Evolutionary conservation across 2,888 invertebrate genomes (phyloP), one percentile per base, ranked within the genome.

Genomic region (Chrysina gloriosa): DNA sequence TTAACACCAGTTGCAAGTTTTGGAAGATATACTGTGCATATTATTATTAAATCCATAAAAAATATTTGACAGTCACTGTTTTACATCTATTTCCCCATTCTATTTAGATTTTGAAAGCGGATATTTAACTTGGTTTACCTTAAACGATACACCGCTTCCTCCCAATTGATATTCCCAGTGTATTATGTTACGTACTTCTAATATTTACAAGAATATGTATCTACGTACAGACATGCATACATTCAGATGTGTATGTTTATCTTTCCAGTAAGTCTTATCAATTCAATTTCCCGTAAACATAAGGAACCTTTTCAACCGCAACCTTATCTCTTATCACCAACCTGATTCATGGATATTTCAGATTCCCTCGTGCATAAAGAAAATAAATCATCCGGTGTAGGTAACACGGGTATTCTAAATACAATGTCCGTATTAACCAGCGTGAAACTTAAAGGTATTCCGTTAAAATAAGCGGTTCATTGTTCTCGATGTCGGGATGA

Each of bases 61-160:
- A n/a, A n/a, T n/a, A n/a, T n/a, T n/a, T n/a, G n/a, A n/a, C n/a
- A n/a, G n/a, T n/a, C n/a, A n/a, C n/a, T 39, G 11, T 39, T 39
- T 39, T 39, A 39, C 11, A n/a, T n/a, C 2, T n/a, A 39, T n/a
- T 14, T 14, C 11, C 11, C 31, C n/a, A n/a, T n/a, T n/a, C n/a
- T n/a, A n/a, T n/a, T n/a, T n/a, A 47, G 9, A 21, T 21, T 47
- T n/a, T n/a, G n/a, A 1, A 9, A 47, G 3, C 47, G 19, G 47
- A 21, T 6, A 23, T 47, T 47, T 47, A 47, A 21, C 47, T 21
- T 47, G 23, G 47, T 47, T 19, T 47, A 47, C 47, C 47, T 47
- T 21, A 21, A 21, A 47, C 3, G 47, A 47, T 47, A 47, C 9
- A 19, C 47, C 47, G 23, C 47, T 19, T 47, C 47, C 47, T 47